Evolutionary conservation across 2,113 vertebrate species (phyloP), one percentile per base, ranked within the genome.

Genomic region (Lipotes vexillifer): DNA sequence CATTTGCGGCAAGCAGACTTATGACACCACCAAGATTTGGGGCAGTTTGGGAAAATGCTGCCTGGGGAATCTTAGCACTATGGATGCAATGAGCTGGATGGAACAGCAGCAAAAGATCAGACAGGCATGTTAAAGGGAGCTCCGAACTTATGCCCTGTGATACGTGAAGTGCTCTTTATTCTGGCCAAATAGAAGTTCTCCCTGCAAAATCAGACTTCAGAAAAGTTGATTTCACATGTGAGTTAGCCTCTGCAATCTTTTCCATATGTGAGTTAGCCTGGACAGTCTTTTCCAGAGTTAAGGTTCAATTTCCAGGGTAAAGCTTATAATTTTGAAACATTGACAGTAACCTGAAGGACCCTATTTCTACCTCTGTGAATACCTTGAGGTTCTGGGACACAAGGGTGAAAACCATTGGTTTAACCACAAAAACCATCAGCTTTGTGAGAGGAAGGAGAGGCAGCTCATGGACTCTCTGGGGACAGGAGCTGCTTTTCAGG

Each of bases 1-100:
- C 63, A 86, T 52, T 17, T 52, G 52, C 15, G 15, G 93, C 88
- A 89, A 96, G 96, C 93, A 86, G 97, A 84, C n/a, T 97, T 95
- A 89, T 93, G 97, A 98, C 80, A 97, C 97, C 93, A 97, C 84
- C 90, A 97, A 81, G 59, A 89, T 97, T 94, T 97, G 12, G 91
- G 95, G 80, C 93, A 98, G 91, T 97, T 98, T 96, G 96, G 90
- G 97, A 95, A 98, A 98, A 95, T 78, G 85, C 96, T 96, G 92
- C 96, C 97, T 97, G 86, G 97, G 97, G 93, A 98, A 97, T 84
- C 49, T 98, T 41, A 97, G 93, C 92, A 52, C 95, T 94, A 55
- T 65, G 57, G 74, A 80, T 96, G 89, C 63, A 92, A 89, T 96
- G 85, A 84, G 92, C 36, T 63, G 41, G 94, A 90, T 44, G 85